Evolutionary conservation across 2,888 invertebrate genomes (phyloP).

Genomic region (Sturmia bella): DNA sequence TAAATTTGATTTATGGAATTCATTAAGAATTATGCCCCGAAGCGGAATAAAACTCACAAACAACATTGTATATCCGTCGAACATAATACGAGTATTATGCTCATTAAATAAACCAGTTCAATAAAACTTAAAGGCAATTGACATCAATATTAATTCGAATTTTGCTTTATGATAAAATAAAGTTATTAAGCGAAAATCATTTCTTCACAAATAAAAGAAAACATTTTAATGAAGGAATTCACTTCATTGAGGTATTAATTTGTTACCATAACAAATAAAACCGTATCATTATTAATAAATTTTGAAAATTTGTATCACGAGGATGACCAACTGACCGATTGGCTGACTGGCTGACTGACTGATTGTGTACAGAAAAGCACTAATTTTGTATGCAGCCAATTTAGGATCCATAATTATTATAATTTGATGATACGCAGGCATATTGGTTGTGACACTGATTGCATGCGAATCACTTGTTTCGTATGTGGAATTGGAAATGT

Average conservation of each 20-base stretch:
- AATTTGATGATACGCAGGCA: conserved; percentile 27
- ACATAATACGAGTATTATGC: not conserved
- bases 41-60: not conserved
- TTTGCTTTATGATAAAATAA: conserved; percentile 37
- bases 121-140: conserved; percentile 48
- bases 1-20: conserved; percentile 27
- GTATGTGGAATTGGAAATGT: not conserved
- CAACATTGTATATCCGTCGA: not conserved
- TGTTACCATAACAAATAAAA: conserved; percentile 41
- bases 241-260: conserved; percentile 42
- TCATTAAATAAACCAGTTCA: conserved; percentile 55
- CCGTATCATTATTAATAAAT: conserved; percentile 36
- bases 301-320: conserved; percentile 37
- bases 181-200: conserved; percentile 38
- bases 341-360: too few relatives aligned
- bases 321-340: conserved; percentile 8
- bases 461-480: not conserved
- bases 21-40: conserved; percentile 19
- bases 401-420: conserved; percentile 13
- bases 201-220: not conserved
- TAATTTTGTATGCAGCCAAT: conserved; percentile 17
- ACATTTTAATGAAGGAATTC: conserved; percentile 31
- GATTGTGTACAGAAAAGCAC: not conserved
- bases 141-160: conserved; percentile 19
- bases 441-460: not conserved